These are phyloP conservation scores for Antechinus flavipes DNA, from an alignment of 2,113 vertebrate genomes.

Conservation along the genomic window DNA sequence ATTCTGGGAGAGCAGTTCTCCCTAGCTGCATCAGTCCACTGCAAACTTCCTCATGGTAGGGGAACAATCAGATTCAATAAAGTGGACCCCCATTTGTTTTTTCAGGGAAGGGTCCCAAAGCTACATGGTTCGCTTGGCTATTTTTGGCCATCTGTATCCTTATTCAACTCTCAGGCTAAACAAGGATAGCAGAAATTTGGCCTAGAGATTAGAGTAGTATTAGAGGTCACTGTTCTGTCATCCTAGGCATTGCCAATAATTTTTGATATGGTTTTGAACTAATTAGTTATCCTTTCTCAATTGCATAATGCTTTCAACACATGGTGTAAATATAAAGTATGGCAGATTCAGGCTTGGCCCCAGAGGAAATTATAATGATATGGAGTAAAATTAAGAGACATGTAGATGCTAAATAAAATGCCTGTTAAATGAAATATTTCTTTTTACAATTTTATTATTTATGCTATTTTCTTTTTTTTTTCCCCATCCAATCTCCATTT, in stretches of 20 bases:
- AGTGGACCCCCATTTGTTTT: background rate
- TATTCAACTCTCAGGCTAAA: constrained; percentile 8
- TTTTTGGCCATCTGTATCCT: background rate
- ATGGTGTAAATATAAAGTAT: background rate
- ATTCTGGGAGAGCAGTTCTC: background rate
- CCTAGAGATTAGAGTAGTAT: background rate
- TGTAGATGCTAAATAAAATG: background rate
- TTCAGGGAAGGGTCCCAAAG: background rate
- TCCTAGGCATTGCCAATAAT: background rate
- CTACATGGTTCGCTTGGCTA: background rate
- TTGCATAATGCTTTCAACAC: constrained; percentile 16
- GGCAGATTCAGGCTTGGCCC: background rate
- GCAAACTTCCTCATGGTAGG: background rate
- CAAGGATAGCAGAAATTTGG: background rate
- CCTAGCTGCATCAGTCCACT: background rate
- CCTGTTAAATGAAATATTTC: background rate
- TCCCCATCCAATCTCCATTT: constrained; percentile 15
- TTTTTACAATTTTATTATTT: constrained; percentile 43
- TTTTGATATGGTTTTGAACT: background rate
- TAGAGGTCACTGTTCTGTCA: background rate
- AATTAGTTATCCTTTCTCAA: constrained; percentile 24
- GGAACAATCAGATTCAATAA: background rate
- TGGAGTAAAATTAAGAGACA: background rate
- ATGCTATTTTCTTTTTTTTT: constrained; percentile 15
- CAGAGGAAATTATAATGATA: background rate